Evolutionary conservation across 2,888 invertebrate species (phyloP).

Genomic region (Eupithecia vulgata): DNA sequence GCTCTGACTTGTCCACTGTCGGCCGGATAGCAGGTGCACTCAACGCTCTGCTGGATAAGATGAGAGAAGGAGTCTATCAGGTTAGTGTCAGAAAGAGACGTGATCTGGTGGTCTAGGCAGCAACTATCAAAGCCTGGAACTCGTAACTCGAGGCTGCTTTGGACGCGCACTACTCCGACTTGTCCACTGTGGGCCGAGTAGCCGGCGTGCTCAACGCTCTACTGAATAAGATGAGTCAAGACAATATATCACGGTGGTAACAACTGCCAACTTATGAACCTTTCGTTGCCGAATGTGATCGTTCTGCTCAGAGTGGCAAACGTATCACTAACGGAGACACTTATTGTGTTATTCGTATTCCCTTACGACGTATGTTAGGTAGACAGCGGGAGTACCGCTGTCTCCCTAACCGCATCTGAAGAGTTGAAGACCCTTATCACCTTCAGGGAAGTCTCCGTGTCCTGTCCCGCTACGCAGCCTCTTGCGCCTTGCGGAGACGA

Average conservation of each 20-base stretch:
- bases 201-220: constrained; percentile 69
- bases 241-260: too few species aligned
- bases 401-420: not conserved
- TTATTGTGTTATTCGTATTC: too few species aligned
- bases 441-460: constrained; percentile 67
- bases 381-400: too few species aligned
- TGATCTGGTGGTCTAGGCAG: constrained; percentile 43
- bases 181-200: constrained; percentile 65
- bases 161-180: constrained; percentile 72
- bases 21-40: constrained; percentile 69
- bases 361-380: too few species aligned
- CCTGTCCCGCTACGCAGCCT: constrained; percentile 68
- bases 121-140: constrained; percentile 84
- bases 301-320: too few species aligned
- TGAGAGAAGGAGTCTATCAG: constrained; percentile 75
- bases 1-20: constrained; percentile 63
- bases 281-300: too few species aligned
- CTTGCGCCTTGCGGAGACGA: constrained; percentile 63
- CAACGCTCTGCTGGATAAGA: constrained; percentile 69
- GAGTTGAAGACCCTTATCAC: not conserved
- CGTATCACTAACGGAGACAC: too few species aligned
- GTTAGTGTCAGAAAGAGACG: constrained; percentile 43
- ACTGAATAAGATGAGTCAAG: constrained; percentile 68
- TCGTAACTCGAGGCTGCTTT: constrained; percentile 78
- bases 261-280: too few species aligned